A percentile compares a stretch with the other conserved stretches of the same genome.
Evolutionary conservation across 2,888 invertebrate species (phyloP).

Genomic region (Erpobdella octoculata): DNA sequence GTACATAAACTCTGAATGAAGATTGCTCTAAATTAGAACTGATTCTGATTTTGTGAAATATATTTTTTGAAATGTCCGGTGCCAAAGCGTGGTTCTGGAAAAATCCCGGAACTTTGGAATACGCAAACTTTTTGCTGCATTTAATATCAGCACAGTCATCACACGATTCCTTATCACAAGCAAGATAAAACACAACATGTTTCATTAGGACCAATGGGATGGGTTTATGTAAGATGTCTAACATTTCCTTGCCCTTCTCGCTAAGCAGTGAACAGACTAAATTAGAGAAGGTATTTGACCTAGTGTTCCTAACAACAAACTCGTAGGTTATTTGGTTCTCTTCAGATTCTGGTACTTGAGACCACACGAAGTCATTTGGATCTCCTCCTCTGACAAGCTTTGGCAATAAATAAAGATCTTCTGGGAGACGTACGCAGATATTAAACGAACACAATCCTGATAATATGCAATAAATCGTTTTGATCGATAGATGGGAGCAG

Average conservation of each 20-base stretch:
- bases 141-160: slow-evolving; percentile 35
- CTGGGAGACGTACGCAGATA: not conserved
- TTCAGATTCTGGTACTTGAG: slow-evolving; percentile 37
- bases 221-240: slow-evolving; percentile 37
- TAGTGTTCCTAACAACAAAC: slow-evolving; percentile 29
- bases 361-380: slow-evolving; percentile 34
- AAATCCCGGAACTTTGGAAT: not conserved
- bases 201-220: slow-evolving; percentile 37
- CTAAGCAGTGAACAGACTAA: slow-evolving; percentile 33
- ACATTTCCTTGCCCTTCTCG: slow-evolving; percentile 32
- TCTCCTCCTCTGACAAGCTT: slow-evolving; percentile 4
- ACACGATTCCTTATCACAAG: slow-evolving; percentile 37
- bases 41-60: slow-evolving; percentile 28
- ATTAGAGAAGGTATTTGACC: slow-evolving; percentile 35
- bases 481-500: not conserved
- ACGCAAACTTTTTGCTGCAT: not conserved
- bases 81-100: not conserved
- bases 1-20: slow-evolving; percentile 30
- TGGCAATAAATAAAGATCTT: slow-evolving; percentile 3
- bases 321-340: slow-evolving; percentile 40
- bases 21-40: not conserved
- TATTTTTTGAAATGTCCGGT: not conserved
- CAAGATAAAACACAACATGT: slow-evolving; percentile 38
- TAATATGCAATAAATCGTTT: not conserved
- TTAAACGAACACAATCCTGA: not conserved